Evolutionary conservation across 2,888 invertebrate genomes (phyloP).

Genomic region (Cosmia pyralina): DNA sequence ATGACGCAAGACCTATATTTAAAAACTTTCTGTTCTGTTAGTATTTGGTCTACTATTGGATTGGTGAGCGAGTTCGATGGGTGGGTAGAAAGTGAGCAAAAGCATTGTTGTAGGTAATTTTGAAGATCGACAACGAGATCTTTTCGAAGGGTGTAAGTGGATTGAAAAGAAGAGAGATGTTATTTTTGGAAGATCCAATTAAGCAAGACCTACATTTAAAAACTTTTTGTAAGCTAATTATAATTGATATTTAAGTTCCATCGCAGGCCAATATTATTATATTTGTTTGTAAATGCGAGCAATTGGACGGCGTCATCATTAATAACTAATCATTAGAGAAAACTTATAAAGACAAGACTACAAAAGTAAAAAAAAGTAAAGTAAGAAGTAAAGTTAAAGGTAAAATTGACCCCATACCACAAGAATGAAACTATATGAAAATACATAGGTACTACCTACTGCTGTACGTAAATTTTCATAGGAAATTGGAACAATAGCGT

Average conservation of each 20-base stretch:
- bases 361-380: no score
- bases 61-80: background rate
- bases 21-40: no score
- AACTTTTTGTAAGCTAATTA: background rate
- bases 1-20: no score
- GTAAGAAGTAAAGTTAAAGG: background rate
- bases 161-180: background rate
- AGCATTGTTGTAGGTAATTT: background rate
- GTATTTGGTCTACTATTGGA: no score
- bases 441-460: background rate
- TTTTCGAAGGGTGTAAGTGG: background rate
- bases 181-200: background rate
- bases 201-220: background rate
- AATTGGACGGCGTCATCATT: background rate
- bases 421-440: background rate
- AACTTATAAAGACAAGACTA: background rate
- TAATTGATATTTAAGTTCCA: no score
- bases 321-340: background rate
- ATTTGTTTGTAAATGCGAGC: background rate
- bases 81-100: no score
- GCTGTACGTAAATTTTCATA: background rate
- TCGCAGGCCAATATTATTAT: no score
- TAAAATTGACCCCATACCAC: background rate
- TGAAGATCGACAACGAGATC: no score
- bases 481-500: slow-evolving; percentile 4